Evolutionary conservation across 2,113 vertebrate species (phyloP).

Genomic region (Theropithecus gelada): DNA sequence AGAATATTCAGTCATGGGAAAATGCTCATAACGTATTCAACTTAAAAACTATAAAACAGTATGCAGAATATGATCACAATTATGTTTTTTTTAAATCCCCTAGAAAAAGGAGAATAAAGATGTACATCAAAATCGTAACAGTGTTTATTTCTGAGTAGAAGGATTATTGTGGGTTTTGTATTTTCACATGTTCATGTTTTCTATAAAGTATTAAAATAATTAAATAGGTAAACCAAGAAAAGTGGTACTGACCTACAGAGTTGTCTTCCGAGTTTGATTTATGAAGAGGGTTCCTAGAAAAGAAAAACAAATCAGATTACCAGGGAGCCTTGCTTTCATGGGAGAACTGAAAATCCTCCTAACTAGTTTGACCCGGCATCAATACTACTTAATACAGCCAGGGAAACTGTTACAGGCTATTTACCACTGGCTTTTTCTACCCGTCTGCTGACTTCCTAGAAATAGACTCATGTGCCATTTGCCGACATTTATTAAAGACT

Average conservation of each 20-base stretch:
- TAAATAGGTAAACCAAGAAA: neutral
- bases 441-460: neutral
- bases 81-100: neutral
- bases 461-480: neutral
- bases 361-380: too few relatives aligned
- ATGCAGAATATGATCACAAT: neutral
- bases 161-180: neutral
- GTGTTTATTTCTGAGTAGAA: neutral
- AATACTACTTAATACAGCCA: neutral
- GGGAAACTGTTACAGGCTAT: neutral
- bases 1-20: neutral
- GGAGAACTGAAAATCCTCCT: neutral
- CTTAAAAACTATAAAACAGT: neutral
- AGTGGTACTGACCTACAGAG: constrained; percentile 89
- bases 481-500: neutral
- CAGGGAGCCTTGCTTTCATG: neutral
- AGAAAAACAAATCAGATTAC: constrained; percentile 69
- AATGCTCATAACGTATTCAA: neutral
- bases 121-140: neutral
- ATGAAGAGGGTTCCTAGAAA: constrained; percentile 91
- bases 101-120: neutral
- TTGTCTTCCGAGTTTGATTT: constrained; percentile 97
- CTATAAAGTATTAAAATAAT: neutral
- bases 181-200: neutral
- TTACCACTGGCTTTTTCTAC: neutral